phyloP scores from a whole-genome alignment of 2,797 vertebrate genomes.

The Antrozous pallidus region DNA sequence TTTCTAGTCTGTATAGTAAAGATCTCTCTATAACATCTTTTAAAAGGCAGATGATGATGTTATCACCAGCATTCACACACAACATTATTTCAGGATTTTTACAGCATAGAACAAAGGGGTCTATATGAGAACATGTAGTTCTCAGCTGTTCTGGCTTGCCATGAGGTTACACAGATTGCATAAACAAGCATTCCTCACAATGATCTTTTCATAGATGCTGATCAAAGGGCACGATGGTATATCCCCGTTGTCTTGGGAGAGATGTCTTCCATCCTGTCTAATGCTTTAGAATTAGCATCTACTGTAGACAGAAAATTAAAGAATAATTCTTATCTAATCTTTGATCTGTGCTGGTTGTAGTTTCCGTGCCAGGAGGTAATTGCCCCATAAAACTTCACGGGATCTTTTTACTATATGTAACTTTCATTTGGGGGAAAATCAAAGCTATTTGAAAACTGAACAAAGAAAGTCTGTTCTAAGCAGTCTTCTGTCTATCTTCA shows the following conservation, averaged over 20 bases:
- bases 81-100: background rate
- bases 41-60: background rate
- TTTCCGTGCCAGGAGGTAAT: slow-evolving; percentile 14
- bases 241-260: background rate
- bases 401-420: background rate
- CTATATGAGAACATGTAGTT: background rate
- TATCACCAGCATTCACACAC: background rate
- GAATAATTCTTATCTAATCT: slow-evolving; percentile 25
- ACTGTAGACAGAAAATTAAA: background rate
- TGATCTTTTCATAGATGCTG: background rate
- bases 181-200: background rate
- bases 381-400: background rate
- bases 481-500: background rate
- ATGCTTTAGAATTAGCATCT: slow-evolving; percentile 16
- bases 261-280: background rate
- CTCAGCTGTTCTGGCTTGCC: background rate
- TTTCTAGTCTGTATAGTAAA: background rate
- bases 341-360: background rate
- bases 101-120: background rate
- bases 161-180: background rate
- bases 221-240: background rate
- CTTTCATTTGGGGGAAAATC: background rate
- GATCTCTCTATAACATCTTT: background rate
- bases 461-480: background rate
- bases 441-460: background rate